Conservation (phyloP, 2,113 vertebrate species). For the Podocnemis expansa region DNA sequence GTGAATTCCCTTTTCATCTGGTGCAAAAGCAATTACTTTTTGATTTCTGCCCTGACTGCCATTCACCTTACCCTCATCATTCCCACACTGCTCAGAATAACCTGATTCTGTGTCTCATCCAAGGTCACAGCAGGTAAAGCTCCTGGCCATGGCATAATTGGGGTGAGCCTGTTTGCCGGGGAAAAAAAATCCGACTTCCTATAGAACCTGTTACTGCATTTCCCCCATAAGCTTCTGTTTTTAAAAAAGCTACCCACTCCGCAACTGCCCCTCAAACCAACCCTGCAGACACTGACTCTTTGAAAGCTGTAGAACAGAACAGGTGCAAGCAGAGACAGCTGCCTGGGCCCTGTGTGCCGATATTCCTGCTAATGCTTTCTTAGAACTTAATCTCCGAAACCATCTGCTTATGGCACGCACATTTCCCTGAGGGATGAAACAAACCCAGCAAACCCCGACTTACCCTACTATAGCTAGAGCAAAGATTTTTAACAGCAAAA, state of each 20-base stretch:
- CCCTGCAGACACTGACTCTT: constrained; percentile 69
- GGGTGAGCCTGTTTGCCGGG: neutral
- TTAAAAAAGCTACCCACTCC: constrained; percentile 29
- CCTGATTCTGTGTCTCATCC: neutral
- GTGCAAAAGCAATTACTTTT: neutral
- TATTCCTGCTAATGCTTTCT: constrained; percentile 68
- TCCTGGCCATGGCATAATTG: neutral
- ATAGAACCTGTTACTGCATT: neutral
- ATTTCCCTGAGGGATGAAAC: constrained; percentile 35
- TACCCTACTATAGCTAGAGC: constrained; percentile 20
- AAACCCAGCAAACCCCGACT: neutral
- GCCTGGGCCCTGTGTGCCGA: constrained; percentile 57
- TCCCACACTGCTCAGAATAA: neutral
- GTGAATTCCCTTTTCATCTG: neutral
- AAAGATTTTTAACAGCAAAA: constrained; percentile 18
- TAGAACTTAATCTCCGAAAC: constrained; percentile 75
- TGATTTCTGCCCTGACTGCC: neutral
- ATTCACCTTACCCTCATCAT: neutral
- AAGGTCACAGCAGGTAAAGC: neutral
- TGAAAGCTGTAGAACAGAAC: constrained; percentile 74
- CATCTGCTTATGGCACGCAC: constrained; percentile 73
- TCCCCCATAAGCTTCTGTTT: constrained; percentile 35
- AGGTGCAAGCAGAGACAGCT: constrained; percentile 76
- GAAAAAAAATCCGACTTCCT: neutral
- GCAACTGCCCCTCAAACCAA: constrained; percentile 5